Base-by-base conservation (phyloP, 1,140 invertebrate species). In the Homarus americanus region DNA sequence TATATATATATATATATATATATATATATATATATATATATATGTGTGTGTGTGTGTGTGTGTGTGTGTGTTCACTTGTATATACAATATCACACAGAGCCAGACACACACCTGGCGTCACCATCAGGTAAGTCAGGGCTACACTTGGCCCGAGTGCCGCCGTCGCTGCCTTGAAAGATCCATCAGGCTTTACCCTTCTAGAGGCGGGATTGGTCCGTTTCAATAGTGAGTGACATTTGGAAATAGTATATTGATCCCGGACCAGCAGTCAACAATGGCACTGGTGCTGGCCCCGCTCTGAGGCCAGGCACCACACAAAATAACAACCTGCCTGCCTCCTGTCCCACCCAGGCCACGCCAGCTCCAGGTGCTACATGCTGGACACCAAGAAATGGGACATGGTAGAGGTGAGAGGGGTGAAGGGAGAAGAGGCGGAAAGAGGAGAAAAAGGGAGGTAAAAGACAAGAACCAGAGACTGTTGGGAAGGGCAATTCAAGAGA, bases 221-320 rank as follows among this genome's bases (percentile, higher is more conserved):
- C 86, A 88, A 82, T 80, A 72, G 86, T 79, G 86, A 88, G 76
- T 88, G 86, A 72, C 86, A 88, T 88, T 88, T 79, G 86, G 86
- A 80, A 88, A 88, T 88, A 88, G 86, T 80, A 88, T 88, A 88
- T 88, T 88, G 86, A 88, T 88, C 86, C 86, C 24, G 17, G 86
- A 34, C 40, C 86, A 86, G 83, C 38, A 76, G 83, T 86, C 86
- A 88, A 79, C 76, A 88, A 80, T 88, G 86, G 58, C 58, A 66
- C 41, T 40, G 36, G 49, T 88, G 86, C 49, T 41, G 79, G 41
- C 79, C 9, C 53, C 73, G 32, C 40, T 49, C 69, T 24, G 66
- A 38, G 40, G 53, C 85, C 24, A 36, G 5, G 53, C 72, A 58
- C 75, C 49, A 20, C 32, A 28, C 44, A 58, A 34, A 44, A 41